Base-by-base conservation (phyloP, 2,888 invertebrate genomes). In the Invenusta paracnida region DNA sequence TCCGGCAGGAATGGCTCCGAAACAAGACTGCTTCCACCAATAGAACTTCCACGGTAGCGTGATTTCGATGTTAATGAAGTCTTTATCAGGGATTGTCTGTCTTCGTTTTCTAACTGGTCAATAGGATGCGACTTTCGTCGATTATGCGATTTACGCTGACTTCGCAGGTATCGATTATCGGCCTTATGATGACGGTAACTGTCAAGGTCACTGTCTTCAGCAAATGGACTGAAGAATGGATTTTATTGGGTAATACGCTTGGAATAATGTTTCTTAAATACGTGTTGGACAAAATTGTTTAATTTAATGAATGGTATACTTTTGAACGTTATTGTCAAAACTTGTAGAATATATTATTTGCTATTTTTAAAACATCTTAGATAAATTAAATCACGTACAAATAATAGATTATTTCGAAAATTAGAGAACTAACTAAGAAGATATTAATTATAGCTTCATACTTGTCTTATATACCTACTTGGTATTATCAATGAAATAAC, bases 181-280 rank as follows among this genome's bases (percentile, higher is more conserved):
- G 5, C 48, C 48, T 73, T 73, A 23, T 73, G 17, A 73, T 73
- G 73, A 73, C 73, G 73, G 2, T 25, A 5, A 2, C 23, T 5
- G 73, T 73, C 73, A 73, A 23, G 73, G 73, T 73, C 73, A 73
- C 73, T 73, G 23, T 73, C 73, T 2, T 73, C 73, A n/a, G 73
- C 23, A 23, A 73, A 23, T 25, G 27, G 11, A 23, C 73, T 73
- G 73, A n/a, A 73, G 73, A 73, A 23, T 73, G 73, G 23, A 73
- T 73, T 73, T 73, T 5, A 73, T 73, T 73, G 73, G 73, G 5
- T 25, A 48, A 48, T 48, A 11, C 48, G 48, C 5, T 48, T 48
- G 48, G 5, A 48, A 48, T 48, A n/a, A n/a, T n/a, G n/a, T n/a
- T n/a, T n/a, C n/a, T n/a, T n/a, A n/a, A n/a, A n/a, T n/a, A n/a